phyloP scores from a whole-genome alignment of 2,888 invertebrate species.

The Schizaphis graminum region DNA sequence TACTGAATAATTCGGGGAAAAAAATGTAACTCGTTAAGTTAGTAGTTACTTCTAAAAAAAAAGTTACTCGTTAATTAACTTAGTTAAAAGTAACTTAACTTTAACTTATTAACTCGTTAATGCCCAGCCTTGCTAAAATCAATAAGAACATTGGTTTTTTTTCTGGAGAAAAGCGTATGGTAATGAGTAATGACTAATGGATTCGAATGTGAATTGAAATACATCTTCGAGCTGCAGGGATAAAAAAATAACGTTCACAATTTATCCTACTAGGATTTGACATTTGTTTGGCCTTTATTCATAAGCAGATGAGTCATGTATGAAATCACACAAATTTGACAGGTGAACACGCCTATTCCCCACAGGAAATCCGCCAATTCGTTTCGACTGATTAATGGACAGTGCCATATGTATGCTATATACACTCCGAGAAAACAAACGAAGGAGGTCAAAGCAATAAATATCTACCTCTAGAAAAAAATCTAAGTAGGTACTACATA shows the following conservation, averaged over 20 bases:
- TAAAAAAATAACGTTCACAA: not conserved
- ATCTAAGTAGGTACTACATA: constrained; percentile 25
- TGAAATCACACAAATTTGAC: constrained; percentile 59
- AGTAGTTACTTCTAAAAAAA: too few species aligned
- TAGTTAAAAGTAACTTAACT: too few species aligned
- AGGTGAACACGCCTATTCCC: constrained; percentile 56
- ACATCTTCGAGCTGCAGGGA: not conserved
- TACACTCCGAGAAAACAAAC: constrained; percentile 53
- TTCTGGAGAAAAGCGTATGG: not conserved
- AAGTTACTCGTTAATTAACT: too few species aligned
- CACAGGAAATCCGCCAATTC: constrained; percentile 64
- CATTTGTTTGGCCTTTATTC: constrained; percentile 17
- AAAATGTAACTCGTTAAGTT: too few species aligned
- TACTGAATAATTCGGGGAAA: too few species aligned
- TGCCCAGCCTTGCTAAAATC: too few species aligned
- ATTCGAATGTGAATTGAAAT: not conserved
- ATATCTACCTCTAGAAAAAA: constrained; percentile 43
- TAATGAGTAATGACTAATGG: not conserved
- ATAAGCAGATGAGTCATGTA: constrained; percentile 53
- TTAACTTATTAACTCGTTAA: too few species aligned
- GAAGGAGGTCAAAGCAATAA: constrained; percentile 63
- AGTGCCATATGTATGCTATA: constrained; percentile 29
- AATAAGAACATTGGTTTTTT: not conserved
- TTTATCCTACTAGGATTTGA: not conserved
- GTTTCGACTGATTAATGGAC: constrained; percentile 62